Evolutionary conservation across 1,140 invertebrate species (phyloP).

Genomic region (Lepidurus packardi): DNA sequence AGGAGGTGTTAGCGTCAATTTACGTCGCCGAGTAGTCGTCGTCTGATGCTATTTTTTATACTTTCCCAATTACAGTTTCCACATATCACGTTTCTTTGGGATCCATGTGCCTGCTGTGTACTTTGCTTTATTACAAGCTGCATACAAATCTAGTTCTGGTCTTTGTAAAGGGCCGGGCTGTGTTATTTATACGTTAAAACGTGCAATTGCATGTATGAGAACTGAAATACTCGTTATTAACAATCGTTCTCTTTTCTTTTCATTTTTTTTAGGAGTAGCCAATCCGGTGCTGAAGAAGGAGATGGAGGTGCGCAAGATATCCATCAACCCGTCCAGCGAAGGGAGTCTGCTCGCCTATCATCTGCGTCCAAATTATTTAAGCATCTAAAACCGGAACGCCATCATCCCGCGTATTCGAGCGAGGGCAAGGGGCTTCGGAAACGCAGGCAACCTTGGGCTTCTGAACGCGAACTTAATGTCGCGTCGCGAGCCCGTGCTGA

Average conservation of each 20-base stretch:
- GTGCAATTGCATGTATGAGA: not conserved
- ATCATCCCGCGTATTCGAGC: slow-evolving; percentile 39
- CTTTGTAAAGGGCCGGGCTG: not conserved
- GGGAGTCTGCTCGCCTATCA: slow-evolving; percentile 31
- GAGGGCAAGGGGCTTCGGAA: slow-evolving; percentile 40
- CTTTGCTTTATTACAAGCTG: not conserved
- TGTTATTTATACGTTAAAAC: not conserved
- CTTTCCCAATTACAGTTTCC: not conserved
- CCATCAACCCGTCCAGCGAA: slow-evolving; percentile 33
- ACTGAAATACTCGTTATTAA: not conserved
- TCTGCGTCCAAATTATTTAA: slow-evolving; percentile 33
- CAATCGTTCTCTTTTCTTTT: not conserved
- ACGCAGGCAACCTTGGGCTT: slow-evolving; percentile 34
- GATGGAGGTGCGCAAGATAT: slow-evolving; percentile 1
- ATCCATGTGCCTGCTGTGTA: not conserved
- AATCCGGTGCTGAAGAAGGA: slow-evolving; percentile 6
- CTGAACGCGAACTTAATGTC: slow-evolving; percentile 39
- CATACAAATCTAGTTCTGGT: not conserved
- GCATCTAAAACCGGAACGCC: slow-evolving; percentile 36
- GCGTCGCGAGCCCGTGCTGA: slow-evolving; percentile 45
- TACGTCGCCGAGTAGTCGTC: not conserved
- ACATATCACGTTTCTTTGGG: not conserved
- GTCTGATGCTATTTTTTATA: not conserved
- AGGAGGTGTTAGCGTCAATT: not conserved
- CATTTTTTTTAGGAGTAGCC: not conserved